These are phyloP conservation scores for Acromyrmex charruanus DNA, from an alignment of 1,140 invertebrate species.

Conservation along the genomic window DNA sequence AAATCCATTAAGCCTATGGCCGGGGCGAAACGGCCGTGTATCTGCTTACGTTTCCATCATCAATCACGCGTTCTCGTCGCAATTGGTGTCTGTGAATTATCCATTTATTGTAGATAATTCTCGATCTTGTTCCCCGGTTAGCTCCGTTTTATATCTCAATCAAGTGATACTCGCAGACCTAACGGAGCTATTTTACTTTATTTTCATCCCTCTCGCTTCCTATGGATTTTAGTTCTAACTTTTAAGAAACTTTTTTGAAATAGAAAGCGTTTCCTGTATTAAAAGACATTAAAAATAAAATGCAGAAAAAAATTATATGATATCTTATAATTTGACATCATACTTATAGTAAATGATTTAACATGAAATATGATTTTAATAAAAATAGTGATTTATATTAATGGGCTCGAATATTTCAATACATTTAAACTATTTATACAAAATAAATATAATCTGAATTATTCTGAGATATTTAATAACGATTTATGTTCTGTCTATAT, in stretches of 20 bases:
- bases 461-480: neutral
- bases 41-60: constrained; percentile 69
- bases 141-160: constrained; percentile 62
- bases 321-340: neutral
- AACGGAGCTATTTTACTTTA: neutral
- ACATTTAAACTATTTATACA: neutral
- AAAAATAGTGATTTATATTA: neutral
- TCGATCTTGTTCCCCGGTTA: constrained; percentile 24
- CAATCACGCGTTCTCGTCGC: constrained; percentile 64
- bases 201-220: neutral
- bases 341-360: neutral
- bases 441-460: neutral
- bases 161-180: constrained; percentile 16
- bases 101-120: constrained; percentile 50
- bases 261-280: neutral
- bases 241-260: neutral
- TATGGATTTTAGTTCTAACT: neutral
- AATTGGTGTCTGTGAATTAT: constrained; percentile 48
- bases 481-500: too few species aligned
- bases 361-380: neutral
- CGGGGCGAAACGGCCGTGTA: constrained; percentile 56
- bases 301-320: neutral
- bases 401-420: too few species aligned
- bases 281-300: neutral
- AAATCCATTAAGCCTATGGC: constrained; percentile 66